A percentile compares a stretch with the other conserved stretches of the same genome.
Conservation (phyloP, 2,797 vertebrate genomes). For the Limosa lapponica region DNA sequence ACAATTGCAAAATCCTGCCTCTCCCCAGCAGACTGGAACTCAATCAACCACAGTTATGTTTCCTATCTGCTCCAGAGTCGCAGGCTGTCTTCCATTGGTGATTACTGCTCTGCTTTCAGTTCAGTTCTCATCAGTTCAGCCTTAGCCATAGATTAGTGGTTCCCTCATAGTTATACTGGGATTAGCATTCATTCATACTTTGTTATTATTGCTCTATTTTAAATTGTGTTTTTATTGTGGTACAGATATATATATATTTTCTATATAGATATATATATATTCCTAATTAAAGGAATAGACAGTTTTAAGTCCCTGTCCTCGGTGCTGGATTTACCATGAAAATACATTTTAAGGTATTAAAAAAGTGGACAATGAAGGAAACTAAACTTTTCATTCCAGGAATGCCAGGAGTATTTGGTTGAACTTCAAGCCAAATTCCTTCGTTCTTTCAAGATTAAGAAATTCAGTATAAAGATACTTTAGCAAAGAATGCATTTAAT, state of each 20-base stretch:
- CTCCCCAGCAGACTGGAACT: background rate
- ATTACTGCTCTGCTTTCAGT: background rate
- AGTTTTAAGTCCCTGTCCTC: background rate
- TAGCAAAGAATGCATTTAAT: constrained; percentile 26
- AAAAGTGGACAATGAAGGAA: background rate
- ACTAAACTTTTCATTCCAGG: background rate
- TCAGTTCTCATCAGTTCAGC: background rate
- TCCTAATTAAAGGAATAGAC: background rate
- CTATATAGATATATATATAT: background rate
- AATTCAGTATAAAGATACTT: constrained; percentile 33
- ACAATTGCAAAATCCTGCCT: background rate
- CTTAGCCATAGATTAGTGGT: background rate
- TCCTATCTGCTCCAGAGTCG: background rate
- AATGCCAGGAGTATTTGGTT: constrained; percentile 1
- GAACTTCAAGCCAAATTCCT: background rate
- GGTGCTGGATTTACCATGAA: constrained; percentile 27
- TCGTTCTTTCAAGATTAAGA: constrained; percentile 31
- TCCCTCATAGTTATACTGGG: background rate
- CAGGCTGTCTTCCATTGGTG: background rate
- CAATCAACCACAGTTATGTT: background rate
- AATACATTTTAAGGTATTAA: background rate
- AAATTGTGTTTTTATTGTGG: background rate
- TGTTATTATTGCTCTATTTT: background rate
- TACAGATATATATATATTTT: background rate
- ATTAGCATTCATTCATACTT: background rate